These are phyloP conservation scores for Stegana nigrithorax DNA, from an alignment of 2,888 invertebrate genomes.

Conservation along the genomic window DNA sequence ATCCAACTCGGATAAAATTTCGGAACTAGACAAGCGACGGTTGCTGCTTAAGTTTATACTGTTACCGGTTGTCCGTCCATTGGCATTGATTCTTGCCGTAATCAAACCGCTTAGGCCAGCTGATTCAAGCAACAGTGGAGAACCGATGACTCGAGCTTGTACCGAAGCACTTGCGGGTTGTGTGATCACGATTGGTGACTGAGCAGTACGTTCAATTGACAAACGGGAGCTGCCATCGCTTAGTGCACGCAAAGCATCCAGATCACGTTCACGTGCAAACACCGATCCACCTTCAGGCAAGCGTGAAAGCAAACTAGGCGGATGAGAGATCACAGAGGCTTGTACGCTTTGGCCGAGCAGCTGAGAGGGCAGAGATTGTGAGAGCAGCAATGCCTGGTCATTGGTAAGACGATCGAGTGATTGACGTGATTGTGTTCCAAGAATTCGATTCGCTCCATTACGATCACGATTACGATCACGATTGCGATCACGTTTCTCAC, in stretches of 20 bases:
- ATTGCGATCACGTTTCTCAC: constrained; percentile 38
- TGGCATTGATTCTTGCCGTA: constrained; percentile 29
- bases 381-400: constrained; percentile 54
- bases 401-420: constrained; percentile 53
- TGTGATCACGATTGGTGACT: constrained; percentile 56
- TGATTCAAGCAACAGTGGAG: constrained; percentile 56
- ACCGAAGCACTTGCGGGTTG: constrained; percentile 65
- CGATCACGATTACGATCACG: constrained; percentile 42
- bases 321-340: constrained; percentile 63
- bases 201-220: constrained; percentile 52
- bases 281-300: constrained; percentile 42
- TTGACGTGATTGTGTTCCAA: constrained; percentile 60
- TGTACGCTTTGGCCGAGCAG: constrained; percentile 63
- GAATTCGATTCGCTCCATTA: no score
- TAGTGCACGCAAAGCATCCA: constrained; percentile 49
- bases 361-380: constrained; percentile 53
- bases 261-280: constrained; percentile 47
- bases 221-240: constrained; percentile 44
- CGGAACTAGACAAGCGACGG: constrained; percentile 22
- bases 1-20: constrained; percentile 27
- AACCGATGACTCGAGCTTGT: constrained; percentile 63
- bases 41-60: constrained; percentile 41
- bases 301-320: constrained; percentile 59
- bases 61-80: constrained; percentile 36
- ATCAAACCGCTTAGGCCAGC: constrained; percentile 44